Percentiles rank a stretch among this genome's conserved stretches.
phyloP scores from a whole-genome alignment of 2,888 invertebrate genomes.

The Trichacis sp. region DNA sequence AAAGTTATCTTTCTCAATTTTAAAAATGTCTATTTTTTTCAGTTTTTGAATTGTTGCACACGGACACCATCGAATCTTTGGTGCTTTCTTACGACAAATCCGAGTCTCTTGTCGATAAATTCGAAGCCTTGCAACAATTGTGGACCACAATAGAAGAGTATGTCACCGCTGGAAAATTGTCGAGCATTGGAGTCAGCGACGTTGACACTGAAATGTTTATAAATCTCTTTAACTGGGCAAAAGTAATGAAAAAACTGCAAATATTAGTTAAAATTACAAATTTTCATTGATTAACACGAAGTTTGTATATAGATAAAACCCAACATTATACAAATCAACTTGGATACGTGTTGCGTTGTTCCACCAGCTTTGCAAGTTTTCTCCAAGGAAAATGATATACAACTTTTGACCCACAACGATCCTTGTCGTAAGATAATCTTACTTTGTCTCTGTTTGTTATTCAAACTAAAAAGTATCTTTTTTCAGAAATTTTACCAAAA shows the following conservation, averaged over 20 bases:
- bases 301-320: conserved; percentile 83
- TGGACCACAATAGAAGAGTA: conserved; percentile 85
- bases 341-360: conserved; percentile 93
- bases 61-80: conserved; percentile 83
- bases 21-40: conserved; percentile 58
- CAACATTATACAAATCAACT: conserved; percentile 91
- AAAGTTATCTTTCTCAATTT: too few relatives aligned
- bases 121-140: conserved; percentile 74
- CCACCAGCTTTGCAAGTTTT: conserved; percentile 90
- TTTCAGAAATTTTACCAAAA: conserved; percentile 72
- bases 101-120: conserved; percentile 52
- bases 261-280: background rate
- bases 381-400: conserved; percentile 91
- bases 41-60: conserved; percentile 80
- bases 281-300: background rate
- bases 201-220: conserved; percentile 86
- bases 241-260: too few relatives aligned
- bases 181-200: conserved; percentile 84
- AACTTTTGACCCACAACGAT: conserved; percentile 95
- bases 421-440: conserved; percentile 77
- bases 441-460: conserved; percentile 4
- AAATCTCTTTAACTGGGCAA: conserved; percentile 81
- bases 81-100: conserved; percentile 81
- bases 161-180: conserved; percentile 75
- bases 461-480: conserved; percentile 3